These are phyloP conservation scores for Threskiornis aethiopicus DNA, from an alignment of 2,797 vertebrate species.

Conservation along the genomic window DNA sequence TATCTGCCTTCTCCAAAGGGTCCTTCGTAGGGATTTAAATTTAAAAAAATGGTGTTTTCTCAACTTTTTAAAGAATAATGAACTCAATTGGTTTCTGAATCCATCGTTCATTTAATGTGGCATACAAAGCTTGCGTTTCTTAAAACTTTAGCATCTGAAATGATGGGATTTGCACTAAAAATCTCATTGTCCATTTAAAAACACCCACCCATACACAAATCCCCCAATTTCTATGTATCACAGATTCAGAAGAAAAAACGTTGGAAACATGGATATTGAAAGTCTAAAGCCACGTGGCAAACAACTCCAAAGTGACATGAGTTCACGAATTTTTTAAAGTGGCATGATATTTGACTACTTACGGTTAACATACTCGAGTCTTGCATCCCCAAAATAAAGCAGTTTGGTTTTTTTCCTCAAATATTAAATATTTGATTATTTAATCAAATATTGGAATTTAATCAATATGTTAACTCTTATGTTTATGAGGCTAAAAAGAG, in stretches of 20 bases:
- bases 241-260: neutral
- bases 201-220: neutral
- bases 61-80: neutral
- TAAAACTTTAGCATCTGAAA: neutral
- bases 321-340: neutral
- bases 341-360: neutral
- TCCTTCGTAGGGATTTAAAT: neutral
- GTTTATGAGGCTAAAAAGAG: neutral
- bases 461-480: neutral
- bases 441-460: neutral
- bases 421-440: neutral
- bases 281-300: neutral
- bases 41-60: neutral
- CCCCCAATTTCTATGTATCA: neutral
- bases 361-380: neutral
- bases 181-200: neutral
- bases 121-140: neutral
- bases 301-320: neutral
- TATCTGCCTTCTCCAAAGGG: neutral
- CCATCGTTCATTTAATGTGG: neutral
- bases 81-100: neutral
- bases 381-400: neutral
- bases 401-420: neutral
- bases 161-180: neutral
- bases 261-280: neutral